phyloP scores from a whole-genome alignment of 2,888 invertebrate genomes.

The Cylloceria caligata region DNA sequence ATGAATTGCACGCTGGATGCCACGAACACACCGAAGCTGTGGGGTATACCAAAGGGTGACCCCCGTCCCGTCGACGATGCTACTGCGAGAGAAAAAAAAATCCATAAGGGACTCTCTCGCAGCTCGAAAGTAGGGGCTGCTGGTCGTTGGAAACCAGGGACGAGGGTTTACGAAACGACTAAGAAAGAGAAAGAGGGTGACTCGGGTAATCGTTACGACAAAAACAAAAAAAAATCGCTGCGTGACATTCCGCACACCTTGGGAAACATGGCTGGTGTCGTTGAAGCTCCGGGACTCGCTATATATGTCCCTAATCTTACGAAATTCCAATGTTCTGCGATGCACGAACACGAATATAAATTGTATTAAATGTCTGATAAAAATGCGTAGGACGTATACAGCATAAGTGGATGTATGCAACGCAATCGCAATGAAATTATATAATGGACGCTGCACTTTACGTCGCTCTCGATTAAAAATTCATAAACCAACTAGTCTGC shows the following conservation, averaged over 20 bases:
- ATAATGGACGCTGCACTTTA: constrained; percentile 43
- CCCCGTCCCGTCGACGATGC: constrained; percentile 66
- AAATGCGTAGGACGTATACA: not conserved
- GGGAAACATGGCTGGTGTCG: constrained; percentile 57
- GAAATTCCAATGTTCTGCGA: constrained; percentile 1
- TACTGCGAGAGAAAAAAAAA: constrained; percentile 79
- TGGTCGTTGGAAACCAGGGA: constrained; percentile 68
- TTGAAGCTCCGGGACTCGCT: not conserved
- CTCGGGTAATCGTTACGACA: constrained; percentile 74
- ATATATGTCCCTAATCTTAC: constrained; percentile 1
- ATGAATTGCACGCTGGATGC: constrained; percentile 62
- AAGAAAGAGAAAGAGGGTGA: constrained; percentile 73
- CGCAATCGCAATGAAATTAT: constrained; percentile 26
- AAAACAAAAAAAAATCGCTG: constrained; percentile 70
- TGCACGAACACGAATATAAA: not conserved
- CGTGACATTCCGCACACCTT: constrained; percentile 65
- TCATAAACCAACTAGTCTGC: constrained; percentile 72
- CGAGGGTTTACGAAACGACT: constrained; percentile 68
- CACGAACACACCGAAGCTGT: constrained; percentile 69
- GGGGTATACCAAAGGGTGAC: constrained; percentile 74
- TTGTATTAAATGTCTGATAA: not conserved
- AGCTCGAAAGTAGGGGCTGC: constrained; percentile 71
- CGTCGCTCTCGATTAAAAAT: constrained; percentile 75
- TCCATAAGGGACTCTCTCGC: constrained; percentile 80
- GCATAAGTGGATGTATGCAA: not conserved